Base-by-base conservation (phyloP, 2,888 invertebrate species). In the Ophonus ardosiacus region DNA sequence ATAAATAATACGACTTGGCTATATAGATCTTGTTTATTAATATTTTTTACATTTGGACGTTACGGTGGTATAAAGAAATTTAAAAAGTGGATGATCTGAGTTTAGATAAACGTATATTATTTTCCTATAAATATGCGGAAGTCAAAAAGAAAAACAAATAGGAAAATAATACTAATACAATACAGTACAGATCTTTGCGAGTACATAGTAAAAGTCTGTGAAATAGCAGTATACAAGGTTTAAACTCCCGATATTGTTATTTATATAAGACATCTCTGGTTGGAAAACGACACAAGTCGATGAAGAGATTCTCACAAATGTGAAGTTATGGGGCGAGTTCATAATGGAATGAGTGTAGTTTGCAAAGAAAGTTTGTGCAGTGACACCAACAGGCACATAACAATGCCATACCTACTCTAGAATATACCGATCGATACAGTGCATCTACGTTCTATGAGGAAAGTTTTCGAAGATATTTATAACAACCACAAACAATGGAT, bases 301-400 rank as follows among this genome's bases (percentile, higher is more conserved):
- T 63, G 63, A 63, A 63, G 63, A 63, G 63, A 63, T 63, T 63
- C 24, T 21, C 18, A 63, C 63, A 24, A 63, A 68, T 38, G 68
- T 68, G 40, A 68, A 68, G 38, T 68, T 68, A 68, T 68, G 68
- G 38, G 68, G 31, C 31, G 13, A 68, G 68, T 68, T 68, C 38
- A 68, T 68, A 68, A 68, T 68, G 68, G 68, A 68, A 68, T 68
- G 68, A 68, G 31, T 68, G 13, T 31, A 68, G 68, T 68, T 68
- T 68, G 38, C 68, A 68, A 68, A 68, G 68, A 68, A 68, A 68
- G 31, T 68, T 68, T 68, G 38, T 15, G 38, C 63, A 10, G 63
- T 10, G 18, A 21, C 68, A 68, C 68, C 68, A 24, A 38, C 68
- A 68, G n/a, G 68, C 24, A 68, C 68, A 15, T 38, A n/a, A 68